A percentile compares a stretch with the other conserved stretches of the same genome.
Conservation (phyloP, 2,113 vertebrate species). For the Halcyon malimbica region DNA sequence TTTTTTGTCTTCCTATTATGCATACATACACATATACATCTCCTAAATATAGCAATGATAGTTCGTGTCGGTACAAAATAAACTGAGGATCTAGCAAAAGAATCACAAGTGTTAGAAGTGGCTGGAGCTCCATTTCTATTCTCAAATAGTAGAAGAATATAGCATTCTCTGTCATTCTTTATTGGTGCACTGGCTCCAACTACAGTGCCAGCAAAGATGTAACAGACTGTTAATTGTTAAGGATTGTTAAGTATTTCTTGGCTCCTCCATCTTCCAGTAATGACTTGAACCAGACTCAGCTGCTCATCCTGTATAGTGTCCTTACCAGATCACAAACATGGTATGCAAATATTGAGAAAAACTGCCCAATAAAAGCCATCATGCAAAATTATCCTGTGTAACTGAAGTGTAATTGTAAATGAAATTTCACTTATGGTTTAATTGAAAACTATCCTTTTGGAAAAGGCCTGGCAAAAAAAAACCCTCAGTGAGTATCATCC, state of each 20-base stretch:
- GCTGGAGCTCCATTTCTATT: background rate
- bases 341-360: background rate
- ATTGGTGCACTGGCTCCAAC: background rate
- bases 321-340: fast-evolving
- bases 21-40: background rate
- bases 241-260: background rate
- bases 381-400: background rate
- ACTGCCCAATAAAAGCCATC: background rate
- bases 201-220: background rate
- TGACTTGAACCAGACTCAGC: background rate
- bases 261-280: background rate
- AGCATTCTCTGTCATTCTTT: background rate
- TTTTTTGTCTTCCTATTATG: background rate
- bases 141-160: background rate
- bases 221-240: background rate
- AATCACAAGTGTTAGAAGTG: background rate
- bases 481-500: background rate
- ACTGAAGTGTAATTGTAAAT: background rate
- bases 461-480: background rate
- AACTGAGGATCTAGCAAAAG: background rate
- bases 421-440: background rate
- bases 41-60: background rate
- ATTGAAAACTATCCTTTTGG: background rate
- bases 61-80: background rate
- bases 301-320: background rate